Base-by-base conservation (phyloP, 35 echinoderm and acorn worm genomes). In the Amphiura filiformis region DNA sequence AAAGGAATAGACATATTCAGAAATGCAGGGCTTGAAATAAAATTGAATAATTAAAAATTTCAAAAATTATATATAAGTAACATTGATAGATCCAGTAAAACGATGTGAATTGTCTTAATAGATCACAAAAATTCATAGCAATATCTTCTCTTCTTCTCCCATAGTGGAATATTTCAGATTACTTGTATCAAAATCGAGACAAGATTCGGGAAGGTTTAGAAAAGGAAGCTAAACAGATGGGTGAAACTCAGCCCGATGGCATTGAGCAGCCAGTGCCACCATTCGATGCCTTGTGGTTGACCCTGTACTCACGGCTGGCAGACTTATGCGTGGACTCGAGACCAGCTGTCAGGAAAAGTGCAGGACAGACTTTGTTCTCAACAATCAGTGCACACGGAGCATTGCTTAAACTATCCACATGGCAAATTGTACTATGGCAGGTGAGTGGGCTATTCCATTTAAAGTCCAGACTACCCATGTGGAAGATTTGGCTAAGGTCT, bases 151-250 rank as follows among this genome's bases (percentile, higher is more conserved):
- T n/a, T n/a, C n/a, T n/a, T n/a, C n/a, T n/a, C n/a, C n/a, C n/a
- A 37, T 77, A 99, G 96, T 99, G 96, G 96, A 99, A 94, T 78
- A 99, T 99, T 49, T 94, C 96, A 85, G 96, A 99, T 34, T 99
- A 99, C 84, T 82, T 99, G 31, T 99, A 98, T 87, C 96, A 95
- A 56, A 99, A 94, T 42, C 32, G 96, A 90, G 93, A 93, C 36
- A 99, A 89, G 82, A 99, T 95, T 23, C 83, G 87, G 31, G 88
- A 89, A 49, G 90, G 75, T 17, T 80, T 95, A 22, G 83, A 82
- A 28, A 94, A 99, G 77, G 96, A 99, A 84, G 76, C 92, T 75
- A 80, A 86, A 30, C 56, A 87, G 39, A 35, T 82, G 20, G 76
- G 87, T 41, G 49, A 88, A 76, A 42, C 81, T 13, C 80, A 57